phyloP scores from a whole-genome alignment of 2,888 invertebrate species.

The Spilosoma lubricipeda region DNA sequence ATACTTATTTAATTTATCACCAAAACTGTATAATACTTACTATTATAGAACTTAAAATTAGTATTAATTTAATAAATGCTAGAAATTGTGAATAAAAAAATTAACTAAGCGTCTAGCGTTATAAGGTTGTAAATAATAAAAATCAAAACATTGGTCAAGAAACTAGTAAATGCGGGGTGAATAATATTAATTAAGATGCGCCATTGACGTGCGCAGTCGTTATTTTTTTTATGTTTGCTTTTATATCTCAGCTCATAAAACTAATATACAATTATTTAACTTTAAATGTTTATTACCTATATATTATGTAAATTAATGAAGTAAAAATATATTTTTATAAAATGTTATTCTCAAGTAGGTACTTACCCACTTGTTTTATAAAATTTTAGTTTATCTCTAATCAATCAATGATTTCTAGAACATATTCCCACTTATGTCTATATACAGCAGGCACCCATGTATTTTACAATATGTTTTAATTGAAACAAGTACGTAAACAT shows the following conservation, averaged over 20 bases:
- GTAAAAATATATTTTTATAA: background rate
- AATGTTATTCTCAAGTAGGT: background rate
- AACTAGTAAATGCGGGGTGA: conserved; percentile 60
- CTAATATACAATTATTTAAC: background rate
- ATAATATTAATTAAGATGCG: background rate
- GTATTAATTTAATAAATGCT: conserved; percentile 68
- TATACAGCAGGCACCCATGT: conserved; percentile 37
- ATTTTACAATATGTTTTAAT: conserved; percentile 51
- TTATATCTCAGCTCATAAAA: background rate
- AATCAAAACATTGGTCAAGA: conserved; percentile 62
- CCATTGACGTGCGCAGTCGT: conserved; percentile 6
- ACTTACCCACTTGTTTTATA: background rate
- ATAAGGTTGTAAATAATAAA: conserved; percentile 64
- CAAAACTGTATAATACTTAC: background rate
- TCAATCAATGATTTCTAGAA: background rate
- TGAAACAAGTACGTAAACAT: conserved; percentile 68
- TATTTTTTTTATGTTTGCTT: background rate
- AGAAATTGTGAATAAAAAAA: conserved; percentile 76
- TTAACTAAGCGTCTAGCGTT: conserved; percentile 76
- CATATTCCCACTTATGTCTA: conserved; percentile 23
- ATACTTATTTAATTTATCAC: background rate
- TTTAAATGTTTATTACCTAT: background rate
- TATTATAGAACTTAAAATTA: conserved; percentile 51
- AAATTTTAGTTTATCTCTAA: background rate
- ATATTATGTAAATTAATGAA: background rate